A percentile compares a stretch with the other conserved stretches of the same genome.
Evolutionary conservation across 2,888 invertebrate genomes (phyloP).

Genomic region (Epirrita christyi): DNA sequence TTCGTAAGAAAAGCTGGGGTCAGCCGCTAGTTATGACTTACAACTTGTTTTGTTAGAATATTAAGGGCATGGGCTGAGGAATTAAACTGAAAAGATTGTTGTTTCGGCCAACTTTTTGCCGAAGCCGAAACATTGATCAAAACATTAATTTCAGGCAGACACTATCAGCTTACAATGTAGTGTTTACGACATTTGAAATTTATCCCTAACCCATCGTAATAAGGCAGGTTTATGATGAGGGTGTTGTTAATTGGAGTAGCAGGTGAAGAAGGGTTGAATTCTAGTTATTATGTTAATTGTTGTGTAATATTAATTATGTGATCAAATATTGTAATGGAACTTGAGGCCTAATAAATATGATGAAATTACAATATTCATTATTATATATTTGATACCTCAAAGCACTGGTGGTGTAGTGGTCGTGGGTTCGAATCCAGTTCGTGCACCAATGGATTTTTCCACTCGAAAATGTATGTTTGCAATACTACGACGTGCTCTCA

Average conservation of each 20-base stretch:
- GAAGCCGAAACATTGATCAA: not conserved
- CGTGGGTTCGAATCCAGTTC: too few relatives aligned
- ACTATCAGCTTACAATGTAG: not conserved
- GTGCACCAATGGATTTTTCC: too few relatives aligned
- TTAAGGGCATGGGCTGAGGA: too few relatives aligned
- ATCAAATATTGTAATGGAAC: constrained; percentile 17
- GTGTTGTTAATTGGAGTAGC: constrained; percentile 7
- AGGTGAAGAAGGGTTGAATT: constrained; percentile 18
- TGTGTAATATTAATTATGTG: constrained; percentile 11
- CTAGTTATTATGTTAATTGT: constrained; percentile 20
- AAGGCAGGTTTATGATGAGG: constrained; percentile 12
- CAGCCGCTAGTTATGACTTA: too few relatives aligned
- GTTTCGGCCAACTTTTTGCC: not conserved
- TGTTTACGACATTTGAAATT: constrained; percentile 13
- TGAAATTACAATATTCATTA: too few relatives aligned
- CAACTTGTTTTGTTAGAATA: too few relatives aligned
- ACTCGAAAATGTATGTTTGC: too few relatives aligned
- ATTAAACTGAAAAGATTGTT: not conserved
- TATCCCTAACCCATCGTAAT: constrained; percentile 11
- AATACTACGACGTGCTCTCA: too few relatives aligned
- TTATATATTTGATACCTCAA: too few relatives aligned
- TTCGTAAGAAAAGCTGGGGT: not conserved
- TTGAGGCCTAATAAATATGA: too few relatives aligned
- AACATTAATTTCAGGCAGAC: constrained; percentile 1
- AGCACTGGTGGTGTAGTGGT: too few relatives aligned